Evolutionary conservation across 2,888 invertebrate genomes (phyloP).

Genomic region (Trachelus troglodyta): DNA sequence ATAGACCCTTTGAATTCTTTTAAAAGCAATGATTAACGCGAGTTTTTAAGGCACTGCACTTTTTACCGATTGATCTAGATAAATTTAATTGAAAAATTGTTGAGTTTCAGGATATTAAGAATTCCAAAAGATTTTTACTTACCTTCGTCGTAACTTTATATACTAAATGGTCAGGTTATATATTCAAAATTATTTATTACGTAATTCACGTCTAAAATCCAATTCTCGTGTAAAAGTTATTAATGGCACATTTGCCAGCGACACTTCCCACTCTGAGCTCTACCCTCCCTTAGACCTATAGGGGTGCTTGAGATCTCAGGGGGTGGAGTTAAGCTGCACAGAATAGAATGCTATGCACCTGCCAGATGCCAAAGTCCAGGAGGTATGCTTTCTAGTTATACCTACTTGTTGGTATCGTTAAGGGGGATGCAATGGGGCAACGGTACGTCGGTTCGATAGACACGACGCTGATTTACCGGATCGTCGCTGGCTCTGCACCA

Average conservation of each 20-base stretch:
- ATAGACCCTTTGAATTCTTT: neutral
- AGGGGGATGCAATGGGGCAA: neutral
- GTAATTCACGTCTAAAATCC: neutral
- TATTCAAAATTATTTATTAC: neutral
- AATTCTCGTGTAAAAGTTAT: slow-evolving; percentile 1
- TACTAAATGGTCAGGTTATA: neutral
- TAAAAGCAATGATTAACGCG: neutral
- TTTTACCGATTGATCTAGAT: neutral
- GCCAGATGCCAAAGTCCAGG: neutral
- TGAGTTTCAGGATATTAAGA: neutral
- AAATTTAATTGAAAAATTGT: neutral
- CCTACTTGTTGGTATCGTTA: slow-evolving; percentile 1
- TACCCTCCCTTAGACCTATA: neutral
- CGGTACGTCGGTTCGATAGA: slow-evolving; percentile 18
- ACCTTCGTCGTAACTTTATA: neutral
- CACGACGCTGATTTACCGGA: slow-evolving; percentile 5
- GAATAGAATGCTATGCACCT: neutral
- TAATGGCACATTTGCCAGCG: slow-evolving; percentile 4
- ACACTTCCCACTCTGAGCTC: neutral
- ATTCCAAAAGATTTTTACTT: neutral
- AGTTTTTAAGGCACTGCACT: neutral
- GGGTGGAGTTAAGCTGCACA: neutral
- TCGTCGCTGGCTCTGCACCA: slow-evolving; percentile 1
- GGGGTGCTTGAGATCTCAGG: neutral
- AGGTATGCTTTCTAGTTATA: neutral